Percentiles rank a stretch among this genome's conserved stretches.
Evolutionary conservation across 2,797 vertebrate genomes (phyloP).

Genomic region (Eremophila alpestris): DNA sequence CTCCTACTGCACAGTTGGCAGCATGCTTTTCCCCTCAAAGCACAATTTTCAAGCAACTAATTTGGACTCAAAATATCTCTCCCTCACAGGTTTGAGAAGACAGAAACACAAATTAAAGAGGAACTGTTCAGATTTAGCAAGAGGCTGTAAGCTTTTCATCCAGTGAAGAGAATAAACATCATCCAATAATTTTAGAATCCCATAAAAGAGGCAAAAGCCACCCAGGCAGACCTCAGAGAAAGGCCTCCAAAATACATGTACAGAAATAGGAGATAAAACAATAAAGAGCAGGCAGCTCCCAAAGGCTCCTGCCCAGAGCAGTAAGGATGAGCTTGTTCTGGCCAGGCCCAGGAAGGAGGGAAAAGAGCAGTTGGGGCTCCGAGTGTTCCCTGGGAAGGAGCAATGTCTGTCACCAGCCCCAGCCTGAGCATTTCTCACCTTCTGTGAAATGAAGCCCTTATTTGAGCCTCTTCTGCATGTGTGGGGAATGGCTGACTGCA

Average conservation of each 20-base stretch:
- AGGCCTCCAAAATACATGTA: background rate
- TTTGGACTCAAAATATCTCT: constrained; percentile 28
- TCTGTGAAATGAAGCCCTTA: background rate
- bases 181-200: constrained; percentile 25
- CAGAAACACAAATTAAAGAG: constrained; percentile 50
- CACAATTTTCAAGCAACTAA: background rate
- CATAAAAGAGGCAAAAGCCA: constrained; percentile 4
- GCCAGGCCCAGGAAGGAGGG: background rate
- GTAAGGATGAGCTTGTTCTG: background rate
- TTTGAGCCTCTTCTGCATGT: background rate
- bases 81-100: background rate
- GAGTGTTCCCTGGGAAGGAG: background rate
- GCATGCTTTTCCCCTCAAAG: background rate
- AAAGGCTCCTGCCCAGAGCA: background rate
- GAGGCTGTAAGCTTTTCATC: background rate
- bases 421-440: background rate
- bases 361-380: background rate
- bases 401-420: background rate
- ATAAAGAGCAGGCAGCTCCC: background rate
- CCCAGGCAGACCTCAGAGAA: background rate
- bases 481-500: background rate
- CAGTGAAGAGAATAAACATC: background rate
- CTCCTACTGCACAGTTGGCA: background rate
- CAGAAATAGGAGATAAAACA: constrained; percentile 1
- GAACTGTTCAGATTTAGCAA: background rate